A percentile compares a stretch with the other conserved stretches of the same genome.
Evolutionary conservation across 2,113 vertebrate genomes (phyloP).

Genomic region (Elaphurus davidianus): DNA sequence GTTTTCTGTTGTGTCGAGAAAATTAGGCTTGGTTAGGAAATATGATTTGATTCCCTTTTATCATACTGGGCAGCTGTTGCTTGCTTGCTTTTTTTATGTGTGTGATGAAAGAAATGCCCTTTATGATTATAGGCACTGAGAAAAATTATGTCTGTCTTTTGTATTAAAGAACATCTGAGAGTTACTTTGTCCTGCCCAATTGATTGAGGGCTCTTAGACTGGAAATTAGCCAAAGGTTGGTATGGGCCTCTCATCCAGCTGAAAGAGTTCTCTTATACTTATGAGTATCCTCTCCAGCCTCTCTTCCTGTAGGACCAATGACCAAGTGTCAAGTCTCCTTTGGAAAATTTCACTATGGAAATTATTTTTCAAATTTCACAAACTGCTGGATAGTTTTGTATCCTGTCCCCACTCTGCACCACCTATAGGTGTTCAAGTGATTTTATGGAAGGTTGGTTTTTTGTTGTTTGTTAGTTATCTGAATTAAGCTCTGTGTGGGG

Average conservation of each 20-base stretch:
- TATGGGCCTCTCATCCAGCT: neutral
- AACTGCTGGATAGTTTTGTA: neutral
- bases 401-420: neutral
- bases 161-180: neutral
- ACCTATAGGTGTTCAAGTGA: neutral
- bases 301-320: neutral
- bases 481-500: neutral
- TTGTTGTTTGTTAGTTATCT: neutral
- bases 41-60: slow-evolving; percentile 25
- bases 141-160: neutral
- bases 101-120: neutral
- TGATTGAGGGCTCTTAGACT: neutral
- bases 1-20: neutral
- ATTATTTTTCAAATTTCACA: slow-evolving; percentile 13
- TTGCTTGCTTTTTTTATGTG: neutral
- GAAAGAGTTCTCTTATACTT: neutral
- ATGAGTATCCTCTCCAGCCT: neutral
- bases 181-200: neutral
- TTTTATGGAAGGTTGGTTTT: neutral
- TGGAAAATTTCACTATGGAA: neutral
- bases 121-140: neutral
- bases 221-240: neutral
- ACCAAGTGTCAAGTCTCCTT: neutral
- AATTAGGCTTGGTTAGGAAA: neutral
- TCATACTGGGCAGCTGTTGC: neutral